Evolutionary conservation across 2,888 invertebrate species (phyloP).

Genomic region (Seladonia tumulorum): DNA sequence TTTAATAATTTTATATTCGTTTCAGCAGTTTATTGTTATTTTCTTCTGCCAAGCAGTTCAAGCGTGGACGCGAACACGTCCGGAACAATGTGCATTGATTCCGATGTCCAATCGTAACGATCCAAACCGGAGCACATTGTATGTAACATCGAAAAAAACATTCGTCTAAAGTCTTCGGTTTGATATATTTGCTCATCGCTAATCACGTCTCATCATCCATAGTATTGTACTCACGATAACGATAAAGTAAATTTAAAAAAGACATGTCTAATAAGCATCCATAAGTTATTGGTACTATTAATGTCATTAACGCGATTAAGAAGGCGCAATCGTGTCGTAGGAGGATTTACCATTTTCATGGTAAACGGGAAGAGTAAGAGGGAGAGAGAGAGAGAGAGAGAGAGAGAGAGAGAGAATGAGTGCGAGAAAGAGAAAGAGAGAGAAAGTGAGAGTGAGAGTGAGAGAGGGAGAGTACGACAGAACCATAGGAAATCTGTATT

Average conservation of each 20-base stretch:
- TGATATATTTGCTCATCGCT: slow-evolving; percentile 69
- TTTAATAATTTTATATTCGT: not conserved
- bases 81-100: not conserved
- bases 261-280: slow-evolving; percentile 65
- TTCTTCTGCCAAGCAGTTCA: not conserved
- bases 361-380: not conserved
- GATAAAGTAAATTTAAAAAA: slow-evolving; percentile 52
- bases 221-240: slow-evolving; percentile 67
- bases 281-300: slow-evolving; percentile 71
- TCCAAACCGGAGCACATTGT: slow-evolving; percentile 20
- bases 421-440: not conserved
- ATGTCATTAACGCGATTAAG: slow-evolving; percentile 65
- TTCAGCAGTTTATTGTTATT: not conserved
- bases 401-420: not conserved
- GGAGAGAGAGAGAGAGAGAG: not conserved
- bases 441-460: not conserved
- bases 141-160: slow-evolving; percentile 42
- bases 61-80: not conserved
- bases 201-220: slow-evolving; percentile 70
- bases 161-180: slow-evolving; percentile 53
- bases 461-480: slow-evolving; percentile 1
- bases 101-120: slow-evolving; percentile 31
- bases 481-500: slow-evolving; percentile 73
- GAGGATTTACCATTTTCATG: slow-evolving; percentile 15
- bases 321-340: slow-evolving; percentile 22